phyloP scores from a whole-genome alignment of 2,797 vertebrate species.

The Gastrophryne carolinensis region DNA sequence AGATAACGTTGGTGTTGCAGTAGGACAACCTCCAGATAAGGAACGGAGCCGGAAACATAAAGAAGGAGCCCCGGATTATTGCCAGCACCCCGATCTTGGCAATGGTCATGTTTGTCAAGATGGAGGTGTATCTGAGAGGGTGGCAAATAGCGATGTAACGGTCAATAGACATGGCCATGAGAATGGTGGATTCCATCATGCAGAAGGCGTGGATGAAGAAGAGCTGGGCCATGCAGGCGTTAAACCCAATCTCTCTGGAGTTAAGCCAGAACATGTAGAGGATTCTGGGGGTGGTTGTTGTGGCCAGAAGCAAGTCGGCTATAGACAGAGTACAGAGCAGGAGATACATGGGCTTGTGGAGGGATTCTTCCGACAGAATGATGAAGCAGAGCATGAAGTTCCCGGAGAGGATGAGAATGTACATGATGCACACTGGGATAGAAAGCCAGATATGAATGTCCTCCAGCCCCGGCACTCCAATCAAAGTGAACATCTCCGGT shows the following conservation, averaged over 20 bases:
- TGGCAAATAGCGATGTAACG: slow-evolving; percentile 61
- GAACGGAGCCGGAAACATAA: slow-evolving; percentile 58
- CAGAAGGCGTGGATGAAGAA: slow-evolving; percentile 75
- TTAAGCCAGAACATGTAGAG: slow-evolving; percentile 70
- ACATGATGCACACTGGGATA: slow-evolving; percentile 56
- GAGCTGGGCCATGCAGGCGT: slow-evolving; percentile 74
- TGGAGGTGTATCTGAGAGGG: slow-evolving; percentile 55
- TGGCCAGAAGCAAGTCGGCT: slow-evolving; percentile 58
- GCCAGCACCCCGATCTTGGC: slow-evolving; percentile 52
- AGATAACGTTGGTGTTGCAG: slow-evolving; percentile 57
- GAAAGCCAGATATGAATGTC: slow-evolving; percentile 52
- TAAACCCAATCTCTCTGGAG: slow-evolving; percentile 63
- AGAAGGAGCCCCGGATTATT: slow-evolving; percentile 48
- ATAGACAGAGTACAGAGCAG: slow-evolving; percentile 66
- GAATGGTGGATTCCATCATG: slow-evolving; percentile 60
- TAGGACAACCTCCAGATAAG: slow-evolving; percentile 55
- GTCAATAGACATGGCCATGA: slow-evolving; percentile 63
- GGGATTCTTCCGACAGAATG: slow-evolving; percentile 57
- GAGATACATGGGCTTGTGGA: slow-evolving; percentile 78
- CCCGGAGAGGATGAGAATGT: slow-evolving; percentile 64
- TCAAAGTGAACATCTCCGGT: too few relatives aligned
- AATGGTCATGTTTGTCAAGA: slow-evolving; percentile 56
- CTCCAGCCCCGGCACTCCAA: neutral
- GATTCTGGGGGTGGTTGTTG: slow-evolving; percentile 69
- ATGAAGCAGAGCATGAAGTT: slow-evolving; percentile 68